Evolutionary conservation across 1,140 invertebrate species (phyloP).

Genomic region (Diprion similis): DNA sequence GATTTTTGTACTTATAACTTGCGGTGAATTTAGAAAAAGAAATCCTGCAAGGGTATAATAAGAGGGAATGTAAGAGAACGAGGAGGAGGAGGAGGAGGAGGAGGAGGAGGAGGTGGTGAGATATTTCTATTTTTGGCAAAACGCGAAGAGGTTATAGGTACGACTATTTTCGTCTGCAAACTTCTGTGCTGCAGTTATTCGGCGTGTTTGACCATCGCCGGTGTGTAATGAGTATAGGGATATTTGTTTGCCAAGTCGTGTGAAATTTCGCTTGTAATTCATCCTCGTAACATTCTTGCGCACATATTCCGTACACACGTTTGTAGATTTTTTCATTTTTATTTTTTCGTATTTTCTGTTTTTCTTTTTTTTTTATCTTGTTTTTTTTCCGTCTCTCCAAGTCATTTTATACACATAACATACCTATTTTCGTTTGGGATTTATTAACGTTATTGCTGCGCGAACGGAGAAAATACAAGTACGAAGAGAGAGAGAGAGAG

Average conservation of each 20-base stretch:
- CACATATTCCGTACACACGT: background rate
- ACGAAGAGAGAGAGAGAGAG: background rate
- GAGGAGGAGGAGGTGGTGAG: background rate
- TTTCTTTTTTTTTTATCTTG: conserved; percentile 6
- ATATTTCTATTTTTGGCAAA: background rate
- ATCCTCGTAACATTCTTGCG: background rate
- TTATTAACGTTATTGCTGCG: conserved; percentile 37
- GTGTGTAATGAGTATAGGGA: background rate
- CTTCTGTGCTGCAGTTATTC: too few species aligned
- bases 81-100: background rate
- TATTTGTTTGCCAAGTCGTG: conserved; percentile 6
- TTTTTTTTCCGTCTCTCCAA: background rate
- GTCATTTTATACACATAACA: too few species aligned
- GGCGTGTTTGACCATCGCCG: too few species aligned
- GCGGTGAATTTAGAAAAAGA: too few species aligned
- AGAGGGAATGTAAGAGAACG: background rate
- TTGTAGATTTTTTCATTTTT: background rate
- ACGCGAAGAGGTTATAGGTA: conserved; percentile 26
- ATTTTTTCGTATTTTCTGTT: too few species aligned
- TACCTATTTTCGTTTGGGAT: background rate
- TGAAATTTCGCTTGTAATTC: background rate
- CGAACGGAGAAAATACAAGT: background rate
- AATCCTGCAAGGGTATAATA: background rate
- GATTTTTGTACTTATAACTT: background rate
- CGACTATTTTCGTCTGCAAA: too few species aligned